Percentiles rank a stretch among this genome's conserved stretches.
Conservation (phyloP, 2,888 invertebrate genomes). For the Athrips mouffetella region DNA sequence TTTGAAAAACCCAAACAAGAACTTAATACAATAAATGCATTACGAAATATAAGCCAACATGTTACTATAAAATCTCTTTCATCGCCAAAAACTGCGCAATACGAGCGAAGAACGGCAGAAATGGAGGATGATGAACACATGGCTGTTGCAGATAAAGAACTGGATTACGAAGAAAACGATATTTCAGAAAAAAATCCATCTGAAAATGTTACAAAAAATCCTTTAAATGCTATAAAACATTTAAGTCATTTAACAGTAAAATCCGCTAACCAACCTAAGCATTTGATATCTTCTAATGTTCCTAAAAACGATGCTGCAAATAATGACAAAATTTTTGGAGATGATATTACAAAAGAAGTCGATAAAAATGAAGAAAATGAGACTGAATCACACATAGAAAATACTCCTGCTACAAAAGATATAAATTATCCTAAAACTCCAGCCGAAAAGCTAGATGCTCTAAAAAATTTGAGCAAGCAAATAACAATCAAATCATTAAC, state of each 20-base stretch:
- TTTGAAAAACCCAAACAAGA: constrained; percentile 6
- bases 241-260: constrained; percentile 56
- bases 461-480: constrained; percentile 11
- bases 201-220: constrained; percentile 17
- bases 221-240: constrained; percentile 48
- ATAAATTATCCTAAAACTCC: background rate
- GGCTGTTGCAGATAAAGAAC: background rate
- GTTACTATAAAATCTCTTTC: constrained; percentile 22
- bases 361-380: background rate
- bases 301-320: background rate
- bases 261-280: constrained; percentile 36
- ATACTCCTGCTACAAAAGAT: background rate
- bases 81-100: constrained; percentile 8
- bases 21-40: constrained; percentile 21
- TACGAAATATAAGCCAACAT: constrained; percentile 28
- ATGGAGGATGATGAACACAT: no score
- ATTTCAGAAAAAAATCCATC: background rate
- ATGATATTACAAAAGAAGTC: no score
- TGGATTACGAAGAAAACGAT: background rate
- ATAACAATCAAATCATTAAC: constrained; percentile 38
- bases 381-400: background rate
- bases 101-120: background rate
- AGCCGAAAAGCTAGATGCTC: constrained; percentile 9
- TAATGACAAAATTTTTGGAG: constrained; percentile 10
- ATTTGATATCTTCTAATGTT: background rate